Percentiles rank a stretch among this genome's conserved stretches.
Evolutionary conservation across 2,113 vertebrate species (phyloP).

Genomic region (Syngnathoides biaculeatus): DNA sequence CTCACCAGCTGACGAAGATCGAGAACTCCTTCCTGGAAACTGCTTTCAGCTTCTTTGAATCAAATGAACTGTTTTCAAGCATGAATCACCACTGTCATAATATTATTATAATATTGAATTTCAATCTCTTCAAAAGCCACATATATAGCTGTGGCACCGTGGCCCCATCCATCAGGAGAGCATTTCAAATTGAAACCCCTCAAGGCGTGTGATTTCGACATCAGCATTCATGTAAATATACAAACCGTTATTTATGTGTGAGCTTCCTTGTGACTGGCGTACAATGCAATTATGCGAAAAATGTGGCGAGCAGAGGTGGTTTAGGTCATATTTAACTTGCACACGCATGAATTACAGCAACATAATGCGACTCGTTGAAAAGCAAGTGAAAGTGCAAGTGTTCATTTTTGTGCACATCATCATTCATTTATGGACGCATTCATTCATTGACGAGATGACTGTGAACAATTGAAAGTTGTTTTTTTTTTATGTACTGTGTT

Average conservation of each 20-base stretch:
- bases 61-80: too few relatives aligned
- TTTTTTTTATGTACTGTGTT: background rate
- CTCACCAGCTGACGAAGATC: too few relatives aligned
- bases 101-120: too few relatives aligned
- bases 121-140: too few relatives aligned
- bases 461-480: background rate
- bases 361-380: slow-evolving; percentile 9
- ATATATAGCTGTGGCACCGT: too few relatives aligned
- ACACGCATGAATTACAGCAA: background rate
- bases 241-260: slow-evolving; percentile 3
- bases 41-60: too few relatives aligned
- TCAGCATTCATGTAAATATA: slow-evolving; percentile 3
- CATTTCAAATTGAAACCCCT: too few relatives aligned
- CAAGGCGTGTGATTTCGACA: slow-evolving; percentile 4
- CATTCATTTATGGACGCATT: slow-evolving; percentile 7
- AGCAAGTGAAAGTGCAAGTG: slow-evolving; percentile 5
- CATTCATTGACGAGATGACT: background rate
- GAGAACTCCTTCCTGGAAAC: too few relatives aligned
- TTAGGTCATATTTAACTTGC: background rate
- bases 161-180: too few relatives aligned
- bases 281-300: slow-evolving; percentile 33
- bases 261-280: background rate
- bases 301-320: slow-evolving; percentile 16
- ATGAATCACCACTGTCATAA: too few relatives aligned
- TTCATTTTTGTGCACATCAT: slow-evolving; percentile 12